Evolutionary conservation across 2,888 invertebrate genomes (phyloP).

Genomic region (Eupithecia subumbrata): DNA sequence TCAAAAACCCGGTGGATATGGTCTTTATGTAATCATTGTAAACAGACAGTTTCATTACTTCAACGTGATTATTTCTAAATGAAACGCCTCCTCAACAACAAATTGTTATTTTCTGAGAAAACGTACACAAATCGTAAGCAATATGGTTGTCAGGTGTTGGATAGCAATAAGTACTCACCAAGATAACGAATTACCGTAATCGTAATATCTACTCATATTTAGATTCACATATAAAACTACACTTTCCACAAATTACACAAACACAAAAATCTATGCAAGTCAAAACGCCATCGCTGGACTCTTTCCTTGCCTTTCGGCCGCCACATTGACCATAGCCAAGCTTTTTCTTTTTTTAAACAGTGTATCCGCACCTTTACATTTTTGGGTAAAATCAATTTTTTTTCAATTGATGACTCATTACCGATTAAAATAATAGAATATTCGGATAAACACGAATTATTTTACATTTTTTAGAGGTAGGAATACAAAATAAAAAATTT

Average conservation of each 20-base stretch:
- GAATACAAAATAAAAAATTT: background rate
- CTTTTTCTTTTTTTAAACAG: conserved; percentile 41
- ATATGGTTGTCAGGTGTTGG: conserved; percentile 70
- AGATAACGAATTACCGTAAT: conserved; percentile 82
- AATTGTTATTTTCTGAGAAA: conserved; percentile 50
- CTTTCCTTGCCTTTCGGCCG: conserved; percentile 58
- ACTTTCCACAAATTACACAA: conserved; percentile 61
- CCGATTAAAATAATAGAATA: background rate
- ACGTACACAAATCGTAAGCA: conserved; percentile 74
- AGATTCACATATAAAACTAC: conserved; percentile 63
- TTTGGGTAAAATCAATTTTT: background rate
- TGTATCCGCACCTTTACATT: conserved; percentile 49
- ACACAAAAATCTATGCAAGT: conserved; percentile 64
- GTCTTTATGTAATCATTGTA: background rate
- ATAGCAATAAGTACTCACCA: conserved; percentile 73
- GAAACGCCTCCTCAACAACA: conserved; percentile 39
- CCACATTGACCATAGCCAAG: conserved; percentile 79
- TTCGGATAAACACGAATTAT: background rate
- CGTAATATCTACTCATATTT: conserved; percentile 84
- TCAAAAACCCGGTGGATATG: conserved; percentile 33
- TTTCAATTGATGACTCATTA: background rate
- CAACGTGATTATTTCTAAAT: background rate
- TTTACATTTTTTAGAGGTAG: too few species aligned
- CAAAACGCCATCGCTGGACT: conserved; percentile 78
- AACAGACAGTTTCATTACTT: background rate